phyloP scores from a whole-genome alignment of 2,888 invertebrate species.

The Nudaria mundana region DNA sequence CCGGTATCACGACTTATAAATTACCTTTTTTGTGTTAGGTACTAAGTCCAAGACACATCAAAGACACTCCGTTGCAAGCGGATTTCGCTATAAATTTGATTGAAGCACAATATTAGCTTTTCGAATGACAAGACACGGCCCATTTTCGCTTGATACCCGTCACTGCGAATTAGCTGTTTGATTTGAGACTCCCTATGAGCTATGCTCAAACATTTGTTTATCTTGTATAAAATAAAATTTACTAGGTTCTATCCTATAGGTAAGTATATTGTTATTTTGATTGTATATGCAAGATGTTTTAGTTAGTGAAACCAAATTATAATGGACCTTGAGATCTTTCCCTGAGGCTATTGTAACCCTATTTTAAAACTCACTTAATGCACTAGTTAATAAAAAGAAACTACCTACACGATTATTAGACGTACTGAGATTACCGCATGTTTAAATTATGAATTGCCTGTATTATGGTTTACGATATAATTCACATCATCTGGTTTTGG shows the following conservation, averaged over 20 bases:
- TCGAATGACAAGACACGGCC: background rate
- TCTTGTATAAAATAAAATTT: too few relatives aligned
- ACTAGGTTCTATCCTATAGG: too few relatives aligned
- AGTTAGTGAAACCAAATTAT: background rate
- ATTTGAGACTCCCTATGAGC: too few relatives aligned
- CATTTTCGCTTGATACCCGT: background rate
- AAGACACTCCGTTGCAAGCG: background rate
- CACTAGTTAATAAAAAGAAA: too few relatives aligned
- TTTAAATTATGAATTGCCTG: too few relatives aligned
- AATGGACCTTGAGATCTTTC: background rate
- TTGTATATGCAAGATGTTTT: background rate
- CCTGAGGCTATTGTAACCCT: background rate
- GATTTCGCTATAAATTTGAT: background rate
- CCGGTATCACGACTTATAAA: constrained; percentile 28
- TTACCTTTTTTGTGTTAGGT: background rate
- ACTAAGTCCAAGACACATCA: background rate
- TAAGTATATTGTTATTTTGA: background rate
- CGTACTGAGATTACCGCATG: too few relatives aligned
- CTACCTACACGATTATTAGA: too few relatives aligned
- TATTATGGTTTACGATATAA: too few relatives aligned
- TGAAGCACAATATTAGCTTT: constrained; percentile 4
- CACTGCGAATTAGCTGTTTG: background rate
- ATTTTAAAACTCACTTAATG: too few relatives aligned
- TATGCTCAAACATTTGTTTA: too few relatives aligned
- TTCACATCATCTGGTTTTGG: too few relatives aligned